A percentile compares a stretch with the other conserved stretches of the same genome.
Conservation (phyloP, 2,888 invertebrate species). For the Campoplex nolae region DNA sequence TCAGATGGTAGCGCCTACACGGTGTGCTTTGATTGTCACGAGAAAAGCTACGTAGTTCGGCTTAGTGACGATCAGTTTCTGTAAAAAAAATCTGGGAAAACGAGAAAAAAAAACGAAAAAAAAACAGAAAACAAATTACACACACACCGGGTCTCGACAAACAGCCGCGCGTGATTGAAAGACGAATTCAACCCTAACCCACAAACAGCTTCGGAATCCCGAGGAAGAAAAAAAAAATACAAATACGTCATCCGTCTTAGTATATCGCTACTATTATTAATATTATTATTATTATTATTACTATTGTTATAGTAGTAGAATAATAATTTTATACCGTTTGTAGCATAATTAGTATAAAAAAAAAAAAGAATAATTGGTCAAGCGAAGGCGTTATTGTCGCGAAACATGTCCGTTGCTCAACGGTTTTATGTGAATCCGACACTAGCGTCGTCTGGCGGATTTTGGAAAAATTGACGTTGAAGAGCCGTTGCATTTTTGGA, state of each 20-base stretch:
- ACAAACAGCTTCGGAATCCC: conserved; percentile 50
- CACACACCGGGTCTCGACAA: conserved; percentile 36
- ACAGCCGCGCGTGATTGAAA: conserved; percentile 38
- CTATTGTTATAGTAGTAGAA: conserved; percentile 55
- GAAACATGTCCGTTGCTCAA: conserved; percentile 5
- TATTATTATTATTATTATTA: conserved; percentile 8
- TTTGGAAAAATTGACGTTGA: not conserved
- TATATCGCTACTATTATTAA: conserved; percentile 27
- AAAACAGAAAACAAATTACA: conserved; percentile 37
- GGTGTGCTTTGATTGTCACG: conserved; percentile 83
- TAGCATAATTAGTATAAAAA: conserved; percentile 36
- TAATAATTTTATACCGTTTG: conserved; percentile 63
- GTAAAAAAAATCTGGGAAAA: conserved; percentile 67
- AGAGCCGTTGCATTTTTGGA: not conserved
- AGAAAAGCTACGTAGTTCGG: conserved; percentile 84
- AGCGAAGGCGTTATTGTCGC: conserved; percentile 28
- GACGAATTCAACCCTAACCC: conserved; percentile 47
- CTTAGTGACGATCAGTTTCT: conserved; percentile 83
- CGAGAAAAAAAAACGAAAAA: conserved; percentile 62
- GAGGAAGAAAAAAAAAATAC: conserved; percentile 42
- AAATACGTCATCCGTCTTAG: conserved; percentile 49
- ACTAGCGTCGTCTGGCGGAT: conserved; percentile 13
- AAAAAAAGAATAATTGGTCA: conserved; percentile 36
- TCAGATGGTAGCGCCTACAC: conserved; percentile 83
- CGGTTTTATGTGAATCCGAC: not conserved